phyloP scores from a whole-genome alignment of 2,888 invertebrate genomes.

The Anagyrus pseudococci region DNA sequence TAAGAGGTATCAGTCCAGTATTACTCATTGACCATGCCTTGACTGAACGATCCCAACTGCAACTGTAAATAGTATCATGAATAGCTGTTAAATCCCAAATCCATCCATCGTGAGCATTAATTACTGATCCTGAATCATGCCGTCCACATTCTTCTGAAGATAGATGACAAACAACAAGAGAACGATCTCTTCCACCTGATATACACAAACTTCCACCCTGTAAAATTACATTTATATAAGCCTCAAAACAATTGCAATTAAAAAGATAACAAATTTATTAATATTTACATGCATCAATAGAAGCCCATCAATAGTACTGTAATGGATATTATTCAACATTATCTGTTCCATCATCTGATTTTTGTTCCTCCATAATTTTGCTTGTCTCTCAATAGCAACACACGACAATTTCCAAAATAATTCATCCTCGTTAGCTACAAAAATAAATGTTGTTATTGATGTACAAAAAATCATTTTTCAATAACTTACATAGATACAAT shows the following conservation, averaged over 20 bases:
- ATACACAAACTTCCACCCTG: slow-evolving; percentile 60
- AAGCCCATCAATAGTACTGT: slow-evolving; percentile 68
- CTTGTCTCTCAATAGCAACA: slow-evolving; percentile 68
- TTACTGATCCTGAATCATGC: slow-evolving; percentile 42
- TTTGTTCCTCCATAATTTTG: slow-evolving; percentile 65
- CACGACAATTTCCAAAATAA: slow-evolving; percentile 68
- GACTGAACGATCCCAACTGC: slow-evolving; percentile 70
- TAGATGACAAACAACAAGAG: slow-evolving; percentile 66
- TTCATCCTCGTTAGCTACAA: slow-evolving; percentile 59
- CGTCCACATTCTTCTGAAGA: slow-evolving; percentile 47
- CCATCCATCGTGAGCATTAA: slow-evolving; percentile 70
- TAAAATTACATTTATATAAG: slow-evolving; percentile 15
- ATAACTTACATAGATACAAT: not conserved
- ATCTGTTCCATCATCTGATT: slow-evolving; percentile 62
- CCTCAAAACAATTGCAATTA: slow-evolving; percentile 1
- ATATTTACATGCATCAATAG: slow-evolving; percentile 66
- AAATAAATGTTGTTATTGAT: slow-evolving; percentile 9
- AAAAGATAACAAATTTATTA: slow-evolving; percentile 1
- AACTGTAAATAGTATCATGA: slow-evolving; percentile 65
- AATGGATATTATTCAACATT: slow-evolving; percentile 65
- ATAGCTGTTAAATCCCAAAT: slow-evolving; percentile 68
- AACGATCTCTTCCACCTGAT: slow-evolving; percentile 69
- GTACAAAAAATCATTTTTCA: slow-evolving; percentile 3
- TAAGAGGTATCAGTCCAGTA: slow-evolving; percentile 61
- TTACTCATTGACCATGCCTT: slow-evolving; percentile 66